phyloP scores from a whole-genome alignment of 2,113 vertebrate species.

The Empidonax alnorum region DNA sequence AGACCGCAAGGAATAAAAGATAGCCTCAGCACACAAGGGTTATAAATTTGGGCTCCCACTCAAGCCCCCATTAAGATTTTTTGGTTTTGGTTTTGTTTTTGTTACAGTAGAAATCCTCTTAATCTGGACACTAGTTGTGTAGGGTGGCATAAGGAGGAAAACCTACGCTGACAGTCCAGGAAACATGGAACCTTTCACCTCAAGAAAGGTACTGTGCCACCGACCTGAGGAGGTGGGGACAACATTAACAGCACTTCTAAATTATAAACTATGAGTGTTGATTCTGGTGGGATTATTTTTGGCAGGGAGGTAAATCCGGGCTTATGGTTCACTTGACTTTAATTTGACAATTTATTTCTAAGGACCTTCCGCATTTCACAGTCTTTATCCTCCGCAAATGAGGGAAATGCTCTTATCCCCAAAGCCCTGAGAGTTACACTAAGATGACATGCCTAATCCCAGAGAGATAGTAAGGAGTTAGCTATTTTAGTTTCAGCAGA shows the following conservation, averaged over 20 bases:
- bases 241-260: not conserved
- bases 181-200: not conserved
- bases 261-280: not conserved
- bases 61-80: not conserved
- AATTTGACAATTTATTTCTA: slow-evolving; percentile 1
- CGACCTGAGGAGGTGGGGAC: not conserved
- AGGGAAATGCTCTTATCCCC: not conserved
- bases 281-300: not conserved
- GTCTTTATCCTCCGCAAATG: not conserved
- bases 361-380: not conserved
- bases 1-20: not conserved
- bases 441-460: not conserved
- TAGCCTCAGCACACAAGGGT: not conserved
- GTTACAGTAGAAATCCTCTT: not conserved
- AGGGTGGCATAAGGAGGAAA: not conserved
- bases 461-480: not conserved
- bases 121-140: not conserved
- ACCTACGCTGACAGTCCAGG: not conserved
- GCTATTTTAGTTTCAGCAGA: not conserved
- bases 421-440: not conserved
- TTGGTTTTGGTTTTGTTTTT: no score
- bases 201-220: not conserved
- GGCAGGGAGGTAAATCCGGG: not conserved
- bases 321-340: not conserved
- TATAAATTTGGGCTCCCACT: not conserved